Evolutionary conservation across 2,113 vertebrate species (phyloP).

Genomic region (Catharus bicknelli): DNA sequence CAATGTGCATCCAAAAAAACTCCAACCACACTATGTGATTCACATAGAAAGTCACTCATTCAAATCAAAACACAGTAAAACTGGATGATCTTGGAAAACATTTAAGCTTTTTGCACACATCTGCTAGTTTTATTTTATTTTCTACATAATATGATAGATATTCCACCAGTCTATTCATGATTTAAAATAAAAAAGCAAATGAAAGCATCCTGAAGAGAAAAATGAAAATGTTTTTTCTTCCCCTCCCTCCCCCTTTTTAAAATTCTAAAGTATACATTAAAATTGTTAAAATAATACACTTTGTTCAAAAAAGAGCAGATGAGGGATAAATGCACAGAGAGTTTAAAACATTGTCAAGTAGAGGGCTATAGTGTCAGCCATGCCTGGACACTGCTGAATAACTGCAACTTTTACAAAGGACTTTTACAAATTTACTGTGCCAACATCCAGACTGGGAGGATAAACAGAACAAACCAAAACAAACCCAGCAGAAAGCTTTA

Average conservation of each 20-base stretch:
- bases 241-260: accelerated
- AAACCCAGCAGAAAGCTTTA: conserved; percentile 22
- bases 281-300: background rate
- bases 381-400: background rate
- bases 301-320: background rate
- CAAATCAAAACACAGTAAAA: background rate
- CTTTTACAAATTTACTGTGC: background rate
- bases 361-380: background rate
- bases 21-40: background rate
- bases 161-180: background rate
- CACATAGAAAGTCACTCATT: background rate
- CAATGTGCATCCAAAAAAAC: background rate
- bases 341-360: background rate
- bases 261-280: background rate
- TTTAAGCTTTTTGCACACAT: background rate
- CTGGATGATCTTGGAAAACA: background rate
- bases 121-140: background rate
- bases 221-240: background rate
- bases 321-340: background rate
- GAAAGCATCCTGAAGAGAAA: background rate
- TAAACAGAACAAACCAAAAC: conserved; percentile 38
- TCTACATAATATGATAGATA: background rate
- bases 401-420: background rate
- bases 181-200: background rate
- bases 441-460: background rate